Evolutionary conservation across 2,113 vertebrate species (phyloP), one percentile per base, ranked within the genome.

Genomic region (Plecturocebus donacophilus): DNA sequence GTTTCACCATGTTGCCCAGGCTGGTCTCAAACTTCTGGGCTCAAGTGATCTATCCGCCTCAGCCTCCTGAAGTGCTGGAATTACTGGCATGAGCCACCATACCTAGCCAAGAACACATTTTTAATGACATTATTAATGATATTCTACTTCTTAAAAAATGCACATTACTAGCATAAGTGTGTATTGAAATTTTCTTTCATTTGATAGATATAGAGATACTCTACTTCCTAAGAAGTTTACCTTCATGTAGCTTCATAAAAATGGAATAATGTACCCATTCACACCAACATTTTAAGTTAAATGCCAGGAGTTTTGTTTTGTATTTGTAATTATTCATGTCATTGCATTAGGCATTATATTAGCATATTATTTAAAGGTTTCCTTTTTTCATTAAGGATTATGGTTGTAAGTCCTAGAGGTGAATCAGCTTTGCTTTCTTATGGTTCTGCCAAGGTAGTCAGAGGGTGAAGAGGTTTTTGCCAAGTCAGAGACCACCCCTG

Each of bases 251-350:
- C 30, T 91, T 86, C 40, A 20, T 47, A 86, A 87, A 91, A 42
- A 80, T 42, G 25, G 3, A 70, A 93, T 77, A 68, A 79, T 58
- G 49, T 27, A 32, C 3, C 21, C 40, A 87, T 83, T 79, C 71
- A 92, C 11, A 68, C 7, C 21, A 68, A 61, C 27, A 70, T 80
- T 85, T 93, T 91, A 21, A 95, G 90, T 84, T 93, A 97, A 94
- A 64, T 81, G 21, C 23, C 89, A 19, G 47, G n/a, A 64, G 87
- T 54, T 70, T 45, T 54, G 64, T 80, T 94, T 96, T 42, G 17
- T 40, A 89, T 87, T 87, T 17, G 8, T 70, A 87, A 87, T 95
- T 92, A 77, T 56, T 73, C 52, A 49, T 17, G n/a, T 38, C 30
- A 2, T 35, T 40, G 12, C 49, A 88, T n/a, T 83, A 80, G 56